A percentile compares a stretch with the other conserved stretches of the same genome.
phyloP scores from a whole-genome alignment of 1,140 invertebrate species.

The Micrasema longulum region DNA sequence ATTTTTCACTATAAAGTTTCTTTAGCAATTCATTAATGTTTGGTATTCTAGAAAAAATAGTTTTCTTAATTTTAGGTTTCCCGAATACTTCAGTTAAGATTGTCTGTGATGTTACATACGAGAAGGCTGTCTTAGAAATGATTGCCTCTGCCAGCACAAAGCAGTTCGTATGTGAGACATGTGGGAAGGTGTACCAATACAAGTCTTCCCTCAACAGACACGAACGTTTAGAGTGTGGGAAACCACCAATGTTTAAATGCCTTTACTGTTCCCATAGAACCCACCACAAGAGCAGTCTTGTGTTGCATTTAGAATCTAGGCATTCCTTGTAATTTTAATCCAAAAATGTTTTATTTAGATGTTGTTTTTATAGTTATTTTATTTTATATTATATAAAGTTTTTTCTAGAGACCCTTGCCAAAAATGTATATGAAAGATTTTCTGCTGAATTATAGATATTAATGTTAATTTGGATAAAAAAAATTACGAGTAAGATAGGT shows the following conservation, averaged over 20 bases:
- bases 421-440: too few species aligned
- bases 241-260: constrained; percentile 75
- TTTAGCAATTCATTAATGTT: too few species aligned
- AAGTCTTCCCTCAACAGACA: constrained; percentile 71
- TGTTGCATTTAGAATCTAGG: constrained; percentile 58
- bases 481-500: too few species aligned
- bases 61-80: constrained; percentile 31
- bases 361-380: neutral
- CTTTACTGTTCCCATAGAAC: constrained; percentile 68
- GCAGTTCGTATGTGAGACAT: constrained; percentile 68
- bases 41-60: constrained; percentile 6
- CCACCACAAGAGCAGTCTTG: constrained; percentile 68
- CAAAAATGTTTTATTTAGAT: neutral
- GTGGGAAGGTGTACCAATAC: constrained; percentile 71
- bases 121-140: constrained; percentile 1
- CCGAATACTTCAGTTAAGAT: neutral
- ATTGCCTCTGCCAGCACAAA: constrained; percentile 6
- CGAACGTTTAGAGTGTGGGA: constrained; percentile 77
- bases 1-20: too few species aligned
- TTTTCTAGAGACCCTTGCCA: too few species aligned
- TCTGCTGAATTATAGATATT: too few species aligned
- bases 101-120: neutral
- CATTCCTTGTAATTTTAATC: constrained; percentile 7
- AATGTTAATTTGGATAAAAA: too few species aligned
- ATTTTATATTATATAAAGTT: neutral